Percentiles rank a stretch among this genome's conserved stretches.
These are phyloP conservation scores for Hydriomena furcata DNA, from an alignment of 2,888 invertebrate species.

Conservation along the genomic window DNA sequence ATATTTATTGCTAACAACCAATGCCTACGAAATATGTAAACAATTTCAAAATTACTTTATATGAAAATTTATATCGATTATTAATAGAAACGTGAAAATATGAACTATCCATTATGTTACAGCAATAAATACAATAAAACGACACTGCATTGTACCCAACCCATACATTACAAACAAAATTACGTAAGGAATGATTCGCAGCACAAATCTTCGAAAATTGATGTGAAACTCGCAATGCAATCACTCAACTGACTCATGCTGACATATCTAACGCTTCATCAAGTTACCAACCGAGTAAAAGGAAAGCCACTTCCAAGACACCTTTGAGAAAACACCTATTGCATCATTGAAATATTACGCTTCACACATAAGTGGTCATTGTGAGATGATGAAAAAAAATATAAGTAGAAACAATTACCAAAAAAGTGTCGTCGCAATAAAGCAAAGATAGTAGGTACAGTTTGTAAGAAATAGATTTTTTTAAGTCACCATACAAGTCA, in stretches of 20 bases:
- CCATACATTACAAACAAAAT: slow-evolving; percentile 1
- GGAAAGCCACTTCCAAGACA: slow-evolving; percentile 9
- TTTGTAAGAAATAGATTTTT: too few species aligned
- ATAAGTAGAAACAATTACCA: too few species aligned
- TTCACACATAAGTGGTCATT: neutral
- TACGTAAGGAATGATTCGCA: slow-evolving; percentile 15
- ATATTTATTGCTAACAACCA: too few species aligned
- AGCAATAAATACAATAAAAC: neutral
- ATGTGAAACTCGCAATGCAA: slow-evolving; percentile 11
- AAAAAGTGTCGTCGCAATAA: too few species aligned
- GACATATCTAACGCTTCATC: slow-evolving; percentile 30
- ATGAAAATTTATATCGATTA: neutral
- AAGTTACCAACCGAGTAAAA: slow-evolving; percentile 33
- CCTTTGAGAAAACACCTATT: slow-evolving; percentile 19
- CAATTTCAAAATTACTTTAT: too few species aligned
- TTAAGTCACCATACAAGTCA: neutral
- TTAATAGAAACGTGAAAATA: neutral
- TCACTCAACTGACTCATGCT: slow-evolving; percentile 21
- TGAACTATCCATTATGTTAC: neutral
- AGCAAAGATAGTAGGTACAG: too few species aligned
- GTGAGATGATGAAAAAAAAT: neutral
- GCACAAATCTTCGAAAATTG: slow-evolving; percentile 21
- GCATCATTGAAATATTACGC: slow-evolving; percentile 1
- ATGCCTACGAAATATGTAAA: too few species aligned
- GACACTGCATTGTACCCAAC: neutral